A percentile compares a stretch with the other conserved stretches of the same genome.
phyloP scores from a whole-genome alignment of 2,113 vertebrate genomes.

The Hippocampus mohnikei region DNA sequence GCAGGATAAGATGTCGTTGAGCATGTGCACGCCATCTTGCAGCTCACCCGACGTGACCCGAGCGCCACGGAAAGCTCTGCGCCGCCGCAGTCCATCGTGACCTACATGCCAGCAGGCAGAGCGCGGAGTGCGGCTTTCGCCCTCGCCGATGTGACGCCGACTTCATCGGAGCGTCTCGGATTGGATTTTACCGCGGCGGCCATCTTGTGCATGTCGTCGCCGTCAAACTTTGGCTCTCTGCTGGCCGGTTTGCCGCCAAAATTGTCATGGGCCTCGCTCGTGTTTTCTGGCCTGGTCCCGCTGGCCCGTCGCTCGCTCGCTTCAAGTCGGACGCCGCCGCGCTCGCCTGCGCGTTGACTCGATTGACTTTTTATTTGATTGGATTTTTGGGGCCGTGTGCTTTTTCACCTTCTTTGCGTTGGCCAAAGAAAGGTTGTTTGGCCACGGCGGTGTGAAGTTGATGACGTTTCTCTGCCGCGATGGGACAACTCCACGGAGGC shows the following conservation, averaged over 20 bases:
- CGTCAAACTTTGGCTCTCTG: not conserved
- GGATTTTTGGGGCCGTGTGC: too few relatives aligned
- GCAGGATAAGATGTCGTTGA: not conserved
- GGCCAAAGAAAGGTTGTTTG: too few relatives aligned
- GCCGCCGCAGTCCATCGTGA: constrained; percentile 22
- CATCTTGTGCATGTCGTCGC: constrained; percentile 20
- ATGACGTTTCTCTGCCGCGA: too few relatives aligned
- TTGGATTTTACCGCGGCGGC: constrained; percentile 7
- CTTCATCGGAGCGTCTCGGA: constrained; percentile 3
- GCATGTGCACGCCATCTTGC: constrained; percentile 4
- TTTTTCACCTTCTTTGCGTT: too few relatives aligned
- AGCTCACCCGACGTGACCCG: constrained; percentile 35
- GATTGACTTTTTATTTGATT: too few relatives aligned
- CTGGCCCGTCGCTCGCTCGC: too few relatives aligned
- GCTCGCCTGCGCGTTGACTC: too few relatives aligned
- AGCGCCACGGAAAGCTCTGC: constrained; percentile 17
- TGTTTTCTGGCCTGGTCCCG: too few relatives aligned
- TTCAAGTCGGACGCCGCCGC: too few relatives aligned
- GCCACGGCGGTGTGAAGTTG: too few relatives aligned
- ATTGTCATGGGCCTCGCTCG: not conserved
- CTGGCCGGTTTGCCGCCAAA: not conserved
- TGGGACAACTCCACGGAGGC: too few relatives aligned
- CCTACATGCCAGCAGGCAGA: constrained; percentile 19
- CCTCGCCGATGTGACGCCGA: constrained; percentile 8
- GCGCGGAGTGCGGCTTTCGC: not conserved